Percentiles rank a stretch among this genome's conserved stretches.
These are phyloP conservation scores for Dendrocincla tyrannina DNA, from an alignment of 2,797 vertebrate genomes.

Conservation along the genomic window DNA sequence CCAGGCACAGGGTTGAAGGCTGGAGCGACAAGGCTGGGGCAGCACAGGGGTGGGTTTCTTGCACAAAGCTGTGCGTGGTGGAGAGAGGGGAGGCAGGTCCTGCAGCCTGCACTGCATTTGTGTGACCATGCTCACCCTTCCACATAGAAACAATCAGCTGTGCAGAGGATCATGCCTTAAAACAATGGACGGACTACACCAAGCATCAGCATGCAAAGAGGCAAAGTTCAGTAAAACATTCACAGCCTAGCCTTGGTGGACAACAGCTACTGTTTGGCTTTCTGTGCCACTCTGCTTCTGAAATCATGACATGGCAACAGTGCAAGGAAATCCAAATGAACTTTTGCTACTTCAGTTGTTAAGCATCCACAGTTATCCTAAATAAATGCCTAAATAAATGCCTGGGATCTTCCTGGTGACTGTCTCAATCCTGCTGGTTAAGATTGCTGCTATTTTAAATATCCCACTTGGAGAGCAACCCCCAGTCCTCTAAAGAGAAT, in stretches of 20 bases:
- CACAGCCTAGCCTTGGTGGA: neutral
- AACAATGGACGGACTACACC: neutral
- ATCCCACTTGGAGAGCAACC: neutral
- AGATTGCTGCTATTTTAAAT: neutral
- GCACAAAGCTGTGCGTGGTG: accelerated
- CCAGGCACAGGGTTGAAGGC: neutral
- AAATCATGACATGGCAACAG: neutral
- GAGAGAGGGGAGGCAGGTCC: neutral
- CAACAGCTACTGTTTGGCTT: neutral
- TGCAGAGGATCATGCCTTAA: neutral
- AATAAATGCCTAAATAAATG: neutral
- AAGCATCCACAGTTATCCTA: neutral
- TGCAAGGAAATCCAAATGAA: neutral
- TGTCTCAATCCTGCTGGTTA: neutral
- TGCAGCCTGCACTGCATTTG: neutral
- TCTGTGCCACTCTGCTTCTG: neutral
- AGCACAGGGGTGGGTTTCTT: neutral
- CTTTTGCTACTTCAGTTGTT: neutral
- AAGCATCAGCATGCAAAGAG: neutral
- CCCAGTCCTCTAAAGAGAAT: neutral
- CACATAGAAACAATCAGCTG: neutral
- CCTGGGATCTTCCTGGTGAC: neutral
- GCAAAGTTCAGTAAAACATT: neutral
- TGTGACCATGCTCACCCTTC: neutral
- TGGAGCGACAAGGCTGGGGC: neutral